Percentiles rank a stretch among this genome's conserved stretches.
These are phyloP conservation scores for Corythornis leucogaster DNA, from an alignment of 2,797 vertebrate species.

Conservation along the genomic window DNA sequence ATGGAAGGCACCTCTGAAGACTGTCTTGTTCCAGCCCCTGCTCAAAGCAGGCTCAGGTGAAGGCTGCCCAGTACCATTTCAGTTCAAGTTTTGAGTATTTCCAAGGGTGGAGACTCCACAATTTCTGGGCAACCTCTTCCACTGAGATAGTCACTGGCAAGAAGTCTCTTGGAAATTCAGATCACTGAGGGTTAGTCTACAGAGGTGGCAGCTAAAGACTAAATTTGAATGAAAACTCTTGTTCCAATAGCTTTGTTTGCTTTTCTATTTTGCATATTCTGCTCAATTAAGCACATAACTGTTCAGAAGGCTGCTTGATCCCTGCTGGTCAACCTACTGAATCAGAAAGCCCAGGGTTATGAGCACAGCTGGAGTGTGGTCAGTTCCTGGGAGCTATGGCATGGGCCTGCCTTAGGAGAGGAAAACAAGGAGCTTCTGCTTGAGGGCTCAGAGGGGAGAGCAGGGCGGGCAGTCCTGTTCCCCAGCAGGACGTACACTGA, in stretches of 20 bases:
- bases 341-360: neutral
- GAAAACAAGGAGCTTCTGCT: neutral
- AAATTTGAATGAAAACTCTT: neutral
- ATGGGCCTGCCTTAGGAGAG: neutral
- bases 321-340: neutral
- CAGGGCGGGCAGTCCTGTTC: neutral
- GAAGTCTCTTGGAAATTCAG: neutral
- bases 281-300: rapidly evolving
- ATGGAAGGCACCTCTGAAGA: neutral
- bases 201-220: neutral
- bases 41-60: neutral
- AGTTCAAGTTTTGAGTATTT: neutral
- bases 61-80: neutral
- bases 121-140: neutral
- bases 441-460: neutral
- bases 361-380: neutral
- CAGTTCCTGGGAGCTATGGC: neutral
- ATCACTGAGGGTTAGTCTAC: neutral
- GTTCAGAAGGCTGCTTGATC: neutral
- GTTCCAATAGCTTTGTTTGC: neutral
- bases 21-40: neutral
- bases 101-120: too few species aligned
- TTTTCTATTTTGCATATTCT: neutral
- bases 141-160: neutral
- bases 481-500: neutral